Evolutionary conservation across 2,113 vertebrate species (phyloP).

Genomic region (Psophia crepitans): DNA sequence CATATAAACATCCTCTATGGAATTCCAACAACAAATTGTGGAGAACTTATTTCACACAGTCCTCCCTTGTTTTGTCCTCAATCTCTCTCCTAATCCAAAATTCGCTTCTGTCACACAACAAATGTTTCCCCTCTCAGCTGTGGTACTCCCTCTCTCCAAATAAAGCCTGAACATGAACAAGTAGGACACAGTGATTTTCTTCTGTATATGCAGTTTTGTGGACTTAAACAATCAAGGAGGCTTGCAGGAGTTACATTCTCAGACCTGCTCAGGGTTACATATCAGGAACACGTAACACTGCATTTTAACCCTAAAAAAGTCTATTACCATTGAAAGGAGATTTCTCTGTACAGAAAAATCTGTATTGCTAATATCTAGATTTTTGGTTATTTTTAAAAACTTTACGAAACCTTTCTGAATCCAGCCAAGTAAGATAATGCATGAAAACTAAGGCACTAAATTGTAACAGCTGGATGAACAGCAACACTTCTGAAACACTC

Average conservation of each 20-base stretch:
- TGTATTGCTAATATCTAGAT: neutral
- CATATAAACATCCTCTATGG: neutral
- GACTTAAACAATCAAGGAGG: neutral
- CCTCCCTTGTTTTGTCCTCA: neutral
- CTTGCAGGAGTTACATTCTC: neutral
- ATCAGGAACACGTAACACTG: neutral
- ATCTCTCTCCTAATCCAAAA: neutral
- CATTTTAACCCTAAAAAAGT: neutral
- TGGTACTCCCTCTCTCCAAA: neutral
- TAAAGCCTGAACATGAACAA: neutral
- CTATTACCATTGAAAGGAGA: neutral
- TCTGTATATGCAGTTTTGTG: neutral
- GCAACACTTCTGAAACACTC: neutral
- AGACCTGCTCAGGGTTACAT: neutral
- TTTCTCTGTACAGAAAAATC: neutral
- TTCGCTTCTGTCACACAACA: neutral
- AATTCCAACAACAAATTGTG: neutral
- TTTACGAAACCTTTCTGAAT: neutral
- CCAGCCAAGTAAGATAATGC: neutral
- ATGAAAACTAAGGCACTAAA: neutral
- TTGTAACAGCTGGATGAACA: neutral
- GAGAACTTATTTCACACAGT: neutral
- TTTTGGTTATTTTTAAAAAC: neutral
- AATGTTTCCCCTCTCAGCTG: neutral
- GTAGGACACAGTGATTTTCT: neutral